phyloP scores from a whole-genome alignment of 2,888 invertebrate species.

The Dasypolia templi region DNA sequence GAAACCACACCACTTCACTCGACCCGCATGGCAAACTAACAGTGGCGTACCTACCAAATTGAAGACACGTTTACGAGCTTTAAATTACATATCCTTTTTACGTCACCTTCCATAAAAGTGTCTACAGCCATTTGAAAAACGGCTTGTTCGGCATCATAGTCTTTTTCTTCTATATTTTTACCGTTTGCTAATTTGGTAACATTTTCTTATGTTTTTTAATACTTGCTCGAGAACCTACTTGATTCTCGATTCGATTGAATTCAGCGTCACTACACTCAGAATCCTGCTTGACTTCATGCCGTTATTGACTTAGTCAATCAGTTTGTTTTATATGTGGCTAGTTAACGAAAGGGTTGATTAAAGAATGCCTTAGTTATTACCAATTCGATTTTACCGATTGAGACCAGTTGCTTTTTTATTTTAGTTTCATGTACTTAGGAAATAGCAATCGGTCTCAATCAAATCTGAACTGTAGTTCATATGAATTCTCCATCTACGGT shows the following conservation, averaged over 20 bases:
- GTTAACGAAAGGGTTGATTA: not conserved
- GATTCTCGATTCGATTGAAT: no score
- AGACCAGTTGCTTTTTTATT: not conserved
- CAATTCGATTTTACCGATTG: not conserved
- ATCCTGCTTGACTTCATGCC: not conserved
- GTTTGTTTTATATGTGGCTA: not conserved
- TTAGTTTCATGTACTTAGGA: not conserved
- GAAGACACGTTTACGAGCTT: constrained; percentile 41
- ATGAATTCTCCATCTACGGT: constrained; percentile 5
- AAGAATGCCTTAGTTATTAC: not conserved
- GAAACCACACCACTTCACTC: constrained; percentile 61
- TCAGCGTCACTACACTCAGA: no score
- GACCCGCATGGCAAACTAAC: constrained; percentile 62
- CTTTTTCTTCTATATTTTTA: constrained; percentile 8
- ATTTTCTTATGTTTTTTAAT: constrained; percentile 1
- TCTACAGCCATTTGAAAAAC: constrained; percentile 15
- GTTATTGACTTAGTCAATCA: not conserved
- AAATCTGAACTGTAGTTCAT: constrained; percentile 8
- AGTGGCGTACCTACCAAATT: constrained; percentile 57
- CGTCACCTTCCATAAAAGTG: constrained; percentile 11
- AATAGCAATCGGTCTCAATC: constrained; percentile 8
- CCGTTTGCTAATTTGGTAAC: not conserved
- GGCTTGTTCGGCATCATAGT: not conserved
- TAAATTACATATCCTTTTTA: constrained; percentile 47
- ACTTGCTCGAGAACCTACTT: not conserved